Evolutionary conservation across 2,888 invertebrate species (phyloP).

Genomic region (Eupithecia insigniata): DNA sequence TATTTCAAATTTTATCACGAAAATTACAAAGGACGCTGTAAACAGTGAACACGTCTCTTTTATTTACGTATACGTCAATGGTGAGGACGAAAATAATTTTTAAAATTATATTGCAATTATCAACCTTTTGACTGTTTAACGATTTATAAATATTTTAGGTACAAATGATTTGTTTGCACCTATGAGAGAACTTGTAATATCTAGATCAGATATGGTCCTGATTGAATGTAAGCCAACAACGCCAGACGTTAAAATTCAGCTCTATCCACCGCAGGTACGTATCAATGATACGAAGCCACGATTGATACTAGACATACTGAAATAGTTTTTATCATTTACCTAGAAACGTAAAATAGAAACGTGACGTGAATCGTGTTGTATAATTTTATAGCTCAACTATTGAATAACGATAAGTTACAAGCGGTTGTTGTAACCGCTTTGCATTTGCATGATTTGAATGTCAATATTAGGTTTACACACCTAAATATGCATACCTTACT

Average conservation of each 20-base stretch:
- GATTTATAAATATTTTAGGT: slow-evolving; percentile 70
- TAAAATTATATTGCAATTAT: neutral
- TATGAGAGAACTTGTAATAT: slow-evolving; percentile 67
- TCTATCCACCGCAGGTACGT: slow-evolving; percentile 69
- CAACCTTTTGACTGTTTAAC: slow-evolving; percentile 37
- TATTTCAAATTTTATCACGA: slow-evolving; percentile 52
- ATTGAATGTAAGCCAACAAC: slow-evolving; percentile 79
- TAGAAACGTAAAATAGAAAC: neutral
- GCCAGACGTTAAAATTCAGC: slow-evolving; percentile 70
- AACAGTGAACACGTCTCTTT: slow-evolving; percentile 69
- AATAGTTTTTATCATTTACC: slow-evolving; percentile 13
- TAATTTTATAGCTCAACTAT: neutral
- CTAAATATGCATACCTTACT: slow-evolving; percentile 34
- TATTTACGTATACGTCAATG: slow-evolving; percentile 75
- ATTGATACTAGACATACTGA: slow-evolving; percentile 16
- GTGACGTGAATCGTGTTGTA: neutral
- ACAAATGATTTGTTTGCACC: slow-evolving; percentile 72
- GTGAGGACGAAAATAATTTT: slow-evolving; percentile 59
- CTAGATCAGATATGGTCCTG: slow-evolving; percentile 57
- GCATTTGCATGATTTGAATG: slow-evolving; percentile 59
- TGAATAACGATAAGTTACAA: neutral
- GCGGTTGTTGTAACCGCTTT: slow-evolving; percentile 21
- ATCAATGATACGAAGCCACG: slow-evolving; percentile 46
- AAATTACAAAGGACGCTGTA: slow-evolving; percentile 65
- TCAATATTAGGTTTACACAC: slow-evolving; percentile 33